Evolutionary conservation across 2,888 invertebrate species (phyloP).

Genomic region (Syritta pipiens): DNA sequence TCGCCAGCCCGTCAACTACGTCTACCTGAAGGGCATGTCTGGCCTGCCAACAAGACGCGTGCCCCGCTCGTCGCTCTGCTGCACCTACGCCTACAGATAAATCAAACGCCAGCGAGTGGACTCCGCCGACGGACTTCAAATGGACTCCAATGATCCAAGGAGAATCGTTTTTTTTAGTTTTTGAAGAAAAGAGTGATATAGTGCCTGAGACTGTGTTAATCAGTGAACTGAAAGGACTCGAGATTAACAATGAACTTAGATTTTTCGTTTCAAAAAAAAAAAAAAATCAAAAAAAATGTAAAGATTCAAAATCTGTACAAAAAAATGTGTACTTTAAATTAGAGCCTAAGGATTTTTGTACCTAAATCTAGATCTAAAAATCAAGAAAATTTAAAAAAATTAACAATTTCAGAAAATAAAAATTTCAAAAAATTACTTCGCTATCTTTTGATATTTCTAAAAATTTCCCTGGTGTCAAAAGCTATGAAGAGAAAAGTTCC

Average conservation of each 20-base stretch:
- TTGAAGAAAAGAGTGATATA: conserved; percentile 72
- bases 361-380: conserved; percentile 45
- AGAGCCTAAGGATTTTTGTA: conserved; percentile 59
- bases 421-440: conserved; percentile 15
- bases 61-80: conserved; percentile 82
- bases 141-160: too few species aligned
- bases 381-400: conserved; percentile 3
- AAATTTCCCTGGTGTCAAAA: neutral
- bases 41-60: conserved; percentile 90
- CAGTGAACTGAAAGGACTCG: conserved; percentile 57
- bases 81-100: conserved; percentile 76
- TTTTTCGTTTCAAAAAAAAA: conserved; percentile 16
- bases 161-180: neutral
- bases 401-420: conserved; percentile 46
- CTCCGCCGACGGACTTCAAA: too few species aligned
- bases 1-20: conserved; percentile 88
- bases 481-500: conserved; percentile 15
- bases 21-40: conserved; percentile 89
- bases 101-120: conserved; percentile 30
- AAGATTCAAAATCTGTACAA: conserved; percentile 38
- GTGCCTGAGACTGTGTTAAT: conserved; percentile 73
- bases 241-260: conserved; percentile 37
- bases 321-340: conserved; percentile 39
- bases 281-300: conserved; percentile 29
- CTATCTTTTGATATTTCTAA: conserved; percentile 6